Base-by-base conservation (phyloP, 2,113 vertebrate genomes). In the Hippocampus guttulatus region DNA sequence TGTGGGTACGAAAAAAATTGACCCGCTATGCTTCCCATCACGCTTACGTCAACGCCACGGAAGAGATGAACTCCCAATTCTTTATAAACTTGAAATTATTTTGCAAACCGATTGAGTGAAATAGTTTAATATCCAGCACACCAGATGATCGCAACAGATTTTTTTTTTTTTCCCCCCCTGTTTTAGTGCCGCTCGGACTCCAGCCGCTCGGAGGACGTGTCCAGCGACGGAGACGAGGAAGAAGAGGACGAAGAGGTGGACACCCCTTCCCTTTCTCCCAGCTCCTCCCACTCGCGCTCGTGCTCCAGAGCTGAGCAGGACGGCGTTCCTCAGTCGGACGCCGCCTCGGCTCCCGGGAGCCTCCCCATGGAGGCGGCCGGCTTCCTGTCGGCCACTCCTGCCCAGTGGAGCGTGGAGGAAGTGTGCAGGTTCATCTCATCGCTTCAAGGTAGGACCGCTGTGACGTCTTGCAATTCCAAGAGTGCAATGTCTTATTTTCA, bases 391-490 rank as follows among this genome's bases (percentile, higher is more conserved):
- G 92, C 93, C 18, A 98, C 92, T 70, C 95, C 97, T 1, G 94
- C 93, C 73, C 94, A 94, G 12, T 99, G 97, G 97, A 95, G 94
- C 1, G 96, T 99, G 70, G 95, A 97, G 52, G 96, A 99, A 83
- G 97, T 99, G 68, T 98, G 93, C 0, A 94, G 95, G 78, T 99
- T 99, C 70, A 98, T 98, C 67, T 95, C 95, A 5, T 98, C 96
- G 8, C 90, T 99, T 77, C 97, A 98, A 94, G 97, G 96, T 97
- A 5, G n/a, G 40, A 14, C 15, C 27, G 5, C 21, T 40, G 33
- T 6, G 8, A 2, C 2, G 21, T 51, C 12, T 20, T 18, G 45
- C 12, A 8, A 11, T 30, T 27, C 3, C 3, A 4, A 33, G 30
- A 47, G 2, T 8, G 2, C 43, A 15, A 45, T 45, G 43, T 18